Conservation (phyloP, 2,797 vertebrate genomes). For the Gallinago nigripennis region DNA sequence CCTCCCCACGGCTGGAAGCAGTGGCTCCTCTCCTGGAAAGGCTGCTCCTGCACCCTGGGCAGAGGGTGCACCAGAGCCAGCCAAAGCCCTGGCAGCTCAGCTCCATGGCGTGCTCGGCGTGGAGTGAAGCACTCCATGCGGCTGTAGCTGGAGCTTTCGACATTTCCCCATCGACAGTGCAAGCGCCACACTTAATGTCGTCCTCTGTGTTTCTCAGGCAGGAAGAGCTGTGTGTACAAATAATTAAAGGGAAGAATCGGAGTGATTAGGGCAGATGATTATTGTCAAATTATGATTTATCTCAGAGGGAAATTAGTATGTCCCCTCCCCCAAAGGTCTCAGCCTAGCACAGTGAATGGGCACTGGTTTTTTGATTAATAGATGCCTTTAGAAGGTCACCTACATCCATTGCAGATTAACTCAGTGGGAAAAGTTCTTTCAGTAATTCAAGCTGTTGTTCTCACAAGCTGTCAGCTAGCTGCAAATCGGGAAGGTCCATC, state of each 20-base stretch:
- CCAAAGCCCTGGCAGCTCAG: not conserved
- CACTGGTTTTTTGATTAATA: slow-evolving; percentile 81
- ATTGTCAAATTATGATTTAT: slow-evolving; percentile 85
- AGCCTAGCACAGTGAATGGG: slow-evolving; percentile 72
- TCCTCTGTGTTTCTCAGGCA: slow-evolving; percentile 51
- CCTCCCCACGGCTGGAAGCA: not conserved
- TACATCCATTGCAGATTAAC: slow-evolving; percentile 84
- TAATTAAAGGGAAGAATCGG: slow-evolving; percentile 79
- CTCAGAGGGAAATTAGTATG: slow-evolving; percentile 78
- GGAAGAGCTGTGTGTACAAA: slow-evolving; percentile 78
- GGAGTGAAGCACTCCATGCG: not conserved
- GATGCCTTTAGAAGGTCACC: slow-evolving; percentile 83
- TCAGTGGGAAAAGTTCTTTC: slow-evolving; percentile 84
- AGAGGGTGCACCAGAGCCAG: not conserved
- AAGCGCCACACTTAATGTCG: not conserved
- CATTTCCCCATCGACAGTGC: not conserved
- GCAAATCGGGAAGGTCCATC: slow-evolving; percentile 75
- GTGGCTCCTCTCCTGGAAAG: not conserved
- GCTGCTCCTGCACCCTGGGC: not conserved
- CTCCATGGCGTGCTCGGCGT: not conserved
- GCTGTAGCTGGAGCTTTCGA: not conserved
- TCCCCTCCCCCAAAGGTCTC: slow-evolving; percentile 73
- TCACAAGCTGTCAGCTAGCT: slow-evolving; percentile 79
- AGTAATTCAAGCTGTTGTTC: slow-evolving; percentile 84
- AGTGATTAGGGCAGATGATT: slow-evolving; percentile 84